Percentiles rank a stretch among this genome's conserved stretches.
These are phyloP conservation scores for Pocillopora meandrina DNA, from an alignment of 92 coral and sea anemone genomes.

Conservation along the genomic window DNA sequence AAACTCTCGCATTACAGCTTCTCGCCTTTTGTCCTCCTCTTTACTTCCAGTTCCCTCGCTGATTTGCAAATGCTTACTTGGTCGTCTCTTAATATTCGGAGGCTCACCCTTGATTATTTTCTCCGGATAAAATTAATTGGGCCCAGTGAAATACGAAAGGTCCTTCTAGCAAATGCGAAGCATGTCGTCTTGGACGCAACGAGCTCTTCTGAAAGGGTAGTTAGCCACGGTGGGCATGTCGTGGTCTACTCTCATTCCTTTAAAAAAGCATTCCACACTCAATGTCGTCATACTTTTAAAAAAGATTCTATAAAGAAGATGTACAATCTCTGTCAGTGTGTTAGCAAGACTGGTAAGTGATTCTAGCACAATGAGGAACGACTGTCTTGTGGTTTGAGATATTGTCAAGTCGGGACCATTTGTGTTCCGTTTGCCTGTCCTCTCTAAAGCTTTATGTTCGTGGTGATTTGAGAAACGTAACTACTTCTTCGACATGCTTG, in stretches of 20 bases:
- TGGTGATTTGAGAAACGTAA: slow-evolving; percentile 26
- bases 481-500: slow-evolving; percentile 20
- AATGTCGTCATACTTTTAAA: slow-evolving; percentile 42
- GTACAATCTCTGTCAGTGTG: slow-evolving; percentile 28
- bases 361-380: slow-evolving; percentile 29
- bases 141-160: slow-evolving; percentile 56
- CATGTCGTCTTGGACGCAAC: slow-evolving; percentile 55
- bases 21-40: slow-evolving; percentile 45
- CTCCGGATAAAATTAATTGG: slow-evolving; percentile 49
- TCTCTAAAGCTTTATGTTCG: slow-evolving; percentile 33
- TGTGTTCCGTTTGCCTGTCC: slow-evolving; percentile 47
- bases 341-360: slow-evolving; percentile 39
- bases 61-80: slow-evolving; percentile 40
- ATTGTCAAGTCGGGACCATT: slow-evolving; percentile 51
- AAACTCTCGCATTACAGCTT: slow-evolving; percentile 54
- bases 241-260: slow-evolving; percentile 59
- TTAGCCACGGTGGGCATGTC: slow-evolving; percentile 56
- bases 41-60: slow-evolving; percentile 44
- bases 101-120: slow-evolving; percentile 35
- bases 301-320: slow-evolving; percentile 15
- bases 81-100: slow-evolving; percentile 31
- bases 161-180: slow-evolving; percentile 51
- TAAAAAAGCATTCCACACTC: slow-evolving; percentile 1
- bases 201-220: slow-evolving; percentile 45
- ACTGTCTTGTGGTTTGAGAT: slow-evolving; percentile 35